phyloP scores from a whole-genome alignment of 2,888 invertebrate genomes.

The Tinea pellionella region DNA sequence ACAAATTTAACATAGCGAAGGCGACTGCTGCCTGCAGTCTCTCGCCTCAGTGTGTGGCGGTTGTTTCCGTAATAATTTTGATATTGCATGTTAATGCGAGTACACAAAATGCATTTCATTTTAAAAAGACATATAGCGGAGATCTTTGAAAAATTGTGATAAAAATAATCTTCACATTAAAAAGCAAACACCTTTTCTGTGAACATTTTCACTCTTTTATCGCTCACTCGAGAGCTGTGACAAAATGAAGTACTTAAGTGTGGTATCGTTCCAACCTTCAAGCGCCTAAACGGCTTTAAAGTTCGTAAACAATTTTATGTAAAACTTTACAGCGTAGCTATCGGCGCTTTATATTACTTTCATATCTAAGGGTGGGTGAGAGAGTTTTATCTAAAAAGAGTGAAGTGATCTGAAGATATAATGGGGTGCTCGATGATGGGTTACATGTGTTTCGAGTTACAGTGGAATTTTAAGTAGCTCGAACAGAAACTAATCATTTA shows the following conservation, averaged over 20 bases:
- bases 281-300: not conserved
- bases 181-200: slow-evolving; percentile 40
- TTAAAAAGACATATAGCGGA: no score
- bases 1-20: no score
- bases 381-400: slow-evolving; percentile 8
- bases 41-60: no score
- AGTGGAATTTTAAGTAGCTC: slow-evolving; percentile 37
- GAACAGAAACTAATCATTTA: slow-evolving; percentile 15
- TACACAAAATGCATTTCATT: no score
- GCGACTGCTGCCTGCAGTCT: no score
- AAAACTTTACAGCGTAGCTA: not conserved
- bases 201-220: slow-evolving; percentile 48
- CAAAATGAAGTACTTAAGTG: slow-evolving; percentile 24
- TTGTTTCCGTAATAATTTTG: no score
- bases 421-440: slow-evolving; percentile 21
- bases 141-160: not conserved
- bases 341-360: not conserved
- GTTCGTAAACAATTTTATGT: not conserved
- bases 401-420: slow-evolving; percentile 1
- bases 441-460: slow-evolving; percentile 39
- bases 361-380: not conserved
- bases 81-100: no score
- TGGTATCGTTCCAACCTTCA: slow-evolving; percentile 11
- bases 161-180: slow-evolving; percentile 17
- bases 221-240: slow-evolving; percentile 22